Evolutionary conservation across 2,888 invertebrate genomes (phyloP).

Genomic region (Acholoe squamosa): DNA sequence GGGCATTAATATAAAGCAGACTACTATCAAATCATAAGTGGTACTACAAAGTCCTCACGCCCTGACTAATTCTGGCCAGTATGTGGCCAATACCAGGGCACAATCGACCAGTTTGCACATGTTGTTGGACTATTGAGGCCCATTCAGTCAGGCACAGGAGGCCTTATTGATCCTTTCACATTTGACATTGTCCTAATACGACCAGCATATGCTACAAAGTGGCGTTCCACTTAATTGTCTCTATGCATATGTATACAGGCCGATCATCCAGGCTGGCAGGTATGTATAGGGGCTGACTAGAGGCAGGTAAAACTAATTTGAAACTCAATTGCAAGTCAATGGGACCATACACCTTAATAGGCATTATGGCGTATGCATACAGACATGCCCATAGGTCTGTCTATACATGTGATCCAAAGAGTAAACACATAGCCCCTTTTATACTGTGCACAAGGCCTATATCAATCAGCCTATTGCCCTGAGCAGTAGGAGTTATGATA

Average conservation of each 20-base stretch:
- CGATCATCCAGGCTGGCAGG: not conserved
- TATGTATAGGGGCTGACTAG: not conserved
- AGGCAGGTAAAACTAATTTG: not conserved
- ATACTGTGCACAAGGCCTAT: not conserved
- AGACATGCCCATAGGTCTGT: too few species aligned
- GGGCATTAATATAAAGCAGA: too few species aligned
- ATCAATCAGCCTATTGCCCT: not conserved
- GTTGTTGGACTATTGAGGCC: conserved; percentile 13
- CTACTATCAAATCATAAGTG: too few species aligned
- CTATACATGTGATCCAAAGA: too few species aligned
- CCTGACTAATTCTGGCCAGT: not conserved
- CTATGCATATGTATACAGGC: not conserved
- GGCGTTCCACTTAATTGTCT: not conserved
- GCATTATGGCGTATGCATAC: too few species aligned
- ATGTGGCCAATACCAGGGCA: not conserved
- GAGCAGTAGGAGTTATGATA: not conserved
- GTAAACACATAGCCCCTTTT: not conserved
- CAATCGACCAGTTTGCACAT: conserved; percentile 19
- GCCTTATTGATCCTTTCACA: not conserved
- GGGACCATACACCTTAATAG: not conserved
- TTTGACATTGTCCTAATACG: conserved; percentile 10
- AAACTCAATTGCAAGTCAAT: not conserved
- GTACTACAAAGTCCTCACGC: too few species aligned
- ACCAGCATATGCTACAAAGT: conserved; percentile 32
- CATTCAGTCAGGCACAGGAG: not conserved